phyloP scores from a whole-genome alignment of 1,140 invertebrate species.

The Drosophila suzukii region DNA sequence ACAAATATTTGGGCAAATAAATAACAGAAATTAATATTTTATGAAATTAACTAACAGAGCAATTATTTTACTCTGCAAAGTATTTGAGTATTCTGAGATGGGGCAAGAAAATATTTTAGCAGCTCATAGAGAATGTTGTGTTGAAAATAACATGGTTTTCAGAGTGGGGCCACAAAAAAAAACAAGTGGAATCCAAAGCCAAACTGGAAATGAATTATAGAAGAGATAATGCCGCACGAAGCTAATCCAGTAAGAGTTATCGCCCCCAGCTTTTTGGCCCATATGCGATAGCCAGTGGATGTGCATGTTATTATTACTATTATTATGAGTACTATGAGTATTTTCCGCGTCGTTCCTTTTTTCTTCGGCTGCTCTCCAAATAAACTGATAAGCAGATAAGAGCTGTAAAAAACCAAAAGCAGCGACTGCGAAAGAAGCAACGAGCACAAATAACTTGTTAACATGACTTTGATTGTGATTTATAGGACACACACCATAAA shows the following conservation, averaged over 20 bases:
- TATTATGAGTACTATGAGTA: constrained; percentile 9
- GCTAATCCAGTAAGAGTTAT: constrained; percentile 46
- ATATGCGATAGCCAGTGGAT: constrained; percentile 43
- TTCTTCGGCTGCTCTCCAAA: constrained; percentile 31
- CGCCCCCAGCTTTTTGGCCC: constrained; percentile 30
- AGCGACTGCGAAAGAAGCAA: constrained; percentile 14
- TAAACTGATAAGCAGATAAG: constrained; percentile 55
- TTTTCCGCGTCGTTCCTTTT: constrained; percentile 12
- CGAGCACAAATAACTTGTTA: constrained; percentile 54
- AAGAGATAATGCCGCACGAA: constrained; percentile 29
- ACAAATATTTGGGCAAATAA: neutral
- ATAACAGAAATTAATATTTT: neutral
- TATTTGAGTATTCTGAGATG: neutral
- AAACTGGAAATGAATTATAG: constrained; percentile 23
- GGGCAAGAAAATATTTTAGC: neutral
- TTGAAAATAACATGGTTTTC: neutral
- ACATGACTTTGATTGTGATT: constrained; percentile 63
- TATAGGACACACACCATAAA: constrained; percentile 52
- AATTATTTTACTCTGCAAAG: neutral
- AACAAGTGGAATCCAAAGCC: neutral
- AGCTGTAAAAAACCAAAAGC: constrained; percentile 42
- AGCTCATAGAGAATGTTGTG: neutral
- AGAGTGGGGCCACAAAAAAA: neutral
- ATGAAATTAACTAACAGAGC: neutral
- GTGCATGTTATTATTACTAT: constrained; percentile 43